These are phyloP conservation scores for Amblyopsis rosae DNA, from an alignment of 2,113 vertebrate species.

Conservation along the genomic window DNA sequence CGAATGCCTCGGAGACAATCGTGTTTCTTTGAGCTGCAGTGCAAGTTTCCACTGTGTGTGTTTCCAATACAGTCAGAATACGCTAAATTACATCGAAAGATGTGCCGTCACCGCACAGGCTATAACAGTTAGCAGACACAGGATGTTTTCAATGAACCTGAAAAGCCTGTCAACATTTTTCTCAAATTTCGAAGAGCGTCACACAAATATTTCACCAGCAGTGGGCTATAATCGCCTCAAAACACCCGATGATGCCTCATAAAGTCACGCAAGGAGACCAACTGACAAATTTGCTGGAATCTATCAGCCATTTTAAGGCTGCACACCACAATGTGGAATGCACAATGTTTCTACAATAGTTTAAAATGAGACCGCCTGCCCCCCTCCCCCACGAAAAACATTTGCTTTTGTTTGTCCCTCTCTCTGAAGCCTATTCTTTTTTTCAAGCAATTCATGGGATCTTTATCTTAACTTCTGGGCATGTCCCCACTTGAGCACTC, in stretches of 20 bases:
- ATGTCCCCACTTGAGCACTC: slow-evolving; percentile 49
- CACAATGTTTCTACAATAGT: slow-evolving; percentile 24
- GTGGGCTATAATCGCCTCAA: slow-evolving; percentile 53
- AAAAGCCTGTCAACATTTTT: slow-evolving; percentile 47
- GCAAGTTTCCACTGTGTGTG: not conserved
- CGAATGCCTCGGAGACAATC: not conserved
- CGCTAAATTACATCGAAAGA: slow-evolving; percentile 37
- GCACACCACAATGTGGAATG: slow-evolving; percentile 10
- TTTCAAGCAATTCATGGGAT: slow-evolving; percentile 46
- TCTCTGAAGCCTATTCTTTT: slow-evolving; percentile 29
- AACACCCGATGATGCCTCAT: slow-evolving; percentile 41
- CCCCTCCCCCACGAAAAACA: not conserved
- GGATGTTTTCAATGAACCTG: slow-evolving; percentile 63
- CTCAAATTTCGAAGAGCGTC: slow-evolving; percentile 55
- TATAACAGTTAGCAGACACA: slow-evolving; percentile 60
- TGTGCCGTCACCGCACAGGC: slow-evolving; percentile 45
- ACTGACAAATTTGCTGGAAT: not conserved
- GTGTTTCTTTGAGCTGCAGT: not conserved
- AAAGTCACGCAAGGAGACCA: slow-evolving; percentile 57
- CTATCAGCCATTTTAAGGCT: slow-evolving; percentile 6
- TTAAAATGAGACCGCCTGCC: slow-evolving; percentile 23
- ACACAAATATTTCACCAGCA: slow-evolving; percentile 63
- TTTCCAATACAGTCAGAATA: slow-evolving; percentile 26
- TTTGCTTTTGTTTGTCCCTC: slow-evolving; percentile 37
- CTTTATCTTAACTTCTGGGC: slow-evolving; percentile 36